phyloP scores from a whole-genome alignment of 2,113 vertebrate genomes.

The Pterocles burchelli region DNA sequence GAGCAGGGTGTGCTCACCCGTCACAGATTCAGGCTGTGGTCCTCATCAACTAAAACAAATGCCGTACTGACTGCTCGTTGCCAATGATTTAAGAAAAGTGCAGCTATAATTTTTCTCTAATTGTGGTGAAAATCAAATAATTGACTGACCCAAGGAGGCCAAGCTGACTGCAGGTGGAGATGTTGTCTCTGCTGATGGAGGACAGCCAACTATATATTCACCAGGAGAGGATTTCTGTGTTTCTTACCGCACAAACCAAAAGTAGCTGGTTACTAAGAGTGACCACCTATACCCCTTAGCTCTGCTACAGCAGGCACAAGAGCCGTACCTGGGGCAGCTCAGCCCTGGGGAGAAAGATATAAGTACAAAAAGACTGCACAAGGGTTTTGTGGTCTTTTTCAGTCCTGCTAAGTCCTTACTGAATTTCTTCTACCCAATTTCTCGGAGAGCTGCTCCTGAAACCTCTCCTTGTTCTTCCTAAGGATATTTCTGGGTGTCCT shows the following conservation, averaged over 20 bases:
- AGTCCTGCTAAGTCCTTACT: fast-evolving
- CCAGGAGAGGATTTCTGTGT: fast-evolving
- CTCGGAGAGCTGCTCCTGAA: not conserved
- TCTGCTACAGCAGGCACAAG: not conserved
- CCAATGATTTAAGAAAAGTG: not conserved
- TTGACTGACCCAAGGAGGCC: not conserved
- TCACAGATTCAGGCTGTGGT: not conserved
- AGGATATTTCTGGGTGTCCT: not conserved
- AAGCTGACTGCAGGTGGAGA: not conserved
- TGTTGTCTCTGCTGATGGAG: not conserved
- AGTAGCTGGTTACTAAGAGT: fast-evolving
- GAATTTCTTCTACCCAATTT: not conserved
- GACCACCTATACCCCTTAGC: fast-evolving
- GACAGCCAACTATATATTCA: not conserved
- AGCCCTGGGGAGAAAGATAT: fast-evolving
- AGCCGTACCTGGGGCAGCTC: not conserved
- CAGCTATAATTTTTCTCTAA: not conserved
- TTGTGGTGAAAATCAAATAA: not conserved
- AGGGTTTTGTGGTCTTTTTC: not conserved
- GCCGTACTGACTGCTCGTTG: fast-evolving
- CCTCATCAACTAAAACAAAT: not conserved
- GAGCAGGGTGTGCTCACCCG: not conserved
- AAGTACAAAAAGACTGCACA: fast-evolving
- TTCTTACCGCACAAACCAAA: fast-evolving
- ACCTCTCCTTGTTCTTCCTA: not conserved